These are phyloP conservation scores for Pseudorectes ferrugineus DNA, from an alignment of 2,113 vertebrate genomes.

Conservation along the genomic window DNA sequence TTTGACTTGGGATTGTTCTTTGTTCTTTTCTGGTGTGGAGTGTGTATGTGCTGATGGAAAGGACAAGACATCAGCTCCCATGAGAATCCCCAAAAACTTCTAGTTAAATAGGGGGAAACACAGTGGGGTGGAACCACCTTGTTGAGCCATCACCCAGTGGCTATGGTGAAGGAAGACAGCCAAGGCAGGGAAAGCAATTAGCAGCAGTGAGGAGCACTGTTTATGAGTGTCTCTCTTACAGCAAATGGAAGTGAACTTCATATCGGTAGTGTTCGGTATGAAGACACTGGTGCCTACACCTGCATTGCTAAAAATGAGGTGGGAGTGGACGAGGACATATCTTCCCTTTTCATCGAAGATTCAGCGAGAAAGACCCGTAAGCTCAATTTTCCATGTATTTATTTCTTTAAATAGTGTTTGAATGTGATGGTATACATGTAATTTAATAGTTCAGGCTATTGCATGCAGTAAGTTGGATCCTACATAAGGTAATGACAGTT, in stretches of 20 bases:
- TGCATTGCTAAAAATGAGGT: conserved; percentile 97
- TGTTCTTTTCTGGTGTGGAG: neutral
- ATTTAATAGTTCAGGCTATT: neutral
- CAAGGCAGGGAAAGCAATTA: neutral
- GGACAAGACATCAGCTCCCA: neutral
- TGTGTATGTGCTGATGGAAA: neutral
- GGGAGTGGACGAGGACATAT: conserved; percentile 96
- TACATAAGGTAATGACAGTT: neutral
- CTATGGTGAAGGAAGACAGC: fast-evolving
- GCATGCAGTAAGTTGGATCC: neutral
- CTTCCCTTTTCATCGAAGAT: conserved; percentile 94
- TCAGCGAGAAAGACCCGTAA: conserved; percentile 93
- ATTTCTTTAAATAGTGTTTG: neutral
- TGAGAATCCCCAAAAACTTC: neutral
- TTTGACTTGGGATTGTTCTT: neutral
- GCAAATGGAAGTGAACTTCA: conserved; percentile 92
- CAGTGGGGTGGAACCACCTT: neutral
- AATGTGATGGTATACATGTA: neutral
- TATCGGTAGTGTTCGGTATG: conserved; percentile 89
- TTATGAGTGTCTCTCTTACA: conserved; percentile 56
- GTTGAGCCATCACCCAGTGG: fast-evolving
- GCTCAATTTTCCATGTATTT: conserved; percentile 30
- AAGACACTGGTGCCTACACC: conserved; percentile 95
- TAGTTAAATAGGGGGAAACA: fast-evolving
- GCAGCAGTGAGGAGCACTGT: neutral